Conservation (phyloP, 2,113 vertebrate genomes). For the Pangasianodon gigas region DNA sequence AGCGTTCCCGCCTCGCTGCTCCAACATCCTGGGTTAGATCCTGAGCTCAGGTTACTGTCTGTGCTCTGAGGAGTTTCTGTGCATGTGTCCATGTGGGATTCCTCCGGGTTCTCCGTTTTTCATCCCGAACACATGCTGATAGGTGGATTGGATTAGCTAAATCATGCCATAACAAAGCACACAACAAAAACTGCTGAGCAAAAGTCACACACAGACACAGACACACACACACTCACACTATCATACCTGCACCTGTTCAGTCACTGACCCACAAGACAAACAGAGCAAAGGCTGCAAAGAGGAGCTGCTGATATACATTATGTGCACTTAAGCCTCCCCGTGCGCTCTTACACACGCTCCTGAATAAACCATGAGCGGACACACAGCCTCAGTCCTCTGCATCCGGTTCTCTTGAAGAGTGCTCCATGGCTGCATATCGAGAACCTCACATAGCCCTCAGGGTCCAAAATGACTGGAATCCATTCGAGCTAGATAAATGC, state of each 20-base stretch:
- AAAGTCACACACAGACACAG: background rate
- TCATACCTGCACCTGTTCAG: conserved; percentile 46
- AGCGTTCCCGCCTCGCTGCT: background rate
- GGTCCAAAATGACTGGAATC: conserved; percentile 6
- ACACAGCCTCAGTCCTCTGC: conserved; percentile 32
- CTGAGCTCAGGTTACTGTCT: background rate
- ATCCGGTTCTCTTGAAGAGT: conserved; percentile 25
- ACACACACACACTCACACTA: conserved; percentile 22
- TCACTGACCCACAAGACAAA: conserved; percentile 63
- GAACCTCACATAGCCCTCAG: conserved; percentile 11
- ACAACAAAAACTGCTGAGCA: background rate
- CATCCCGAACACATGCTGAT: background rate
- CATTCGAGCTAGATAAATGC: conserved; percentile 36
- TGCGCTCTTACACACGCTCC: conserved; percentile 38
- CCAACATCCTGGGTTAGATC: background rate
- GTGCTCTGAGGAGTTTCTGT: background rate
- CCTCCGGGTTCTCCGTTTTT: background rate
- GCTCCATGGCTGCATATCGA: conserved; percentile 26
- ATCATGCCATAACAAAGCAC: background rate
- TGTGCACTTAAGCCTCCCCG: conserved; percentile 55
- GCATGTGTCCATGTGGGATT: background rate
- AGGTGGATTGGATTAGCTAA: background rate
- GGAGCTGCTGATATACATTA: conserved; percentile 47
- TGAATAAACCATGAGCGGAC: conserved; percentile 66
- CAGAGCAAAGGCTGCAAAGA: conserved; percentile 21